Percentiles rank a stretch among this genome's conserved stretches.
Evolutionary conservation across 2,888 invertebrate genomes (phyloP).

Genomic region (Nematopogon swammerdamellus): DNA sequence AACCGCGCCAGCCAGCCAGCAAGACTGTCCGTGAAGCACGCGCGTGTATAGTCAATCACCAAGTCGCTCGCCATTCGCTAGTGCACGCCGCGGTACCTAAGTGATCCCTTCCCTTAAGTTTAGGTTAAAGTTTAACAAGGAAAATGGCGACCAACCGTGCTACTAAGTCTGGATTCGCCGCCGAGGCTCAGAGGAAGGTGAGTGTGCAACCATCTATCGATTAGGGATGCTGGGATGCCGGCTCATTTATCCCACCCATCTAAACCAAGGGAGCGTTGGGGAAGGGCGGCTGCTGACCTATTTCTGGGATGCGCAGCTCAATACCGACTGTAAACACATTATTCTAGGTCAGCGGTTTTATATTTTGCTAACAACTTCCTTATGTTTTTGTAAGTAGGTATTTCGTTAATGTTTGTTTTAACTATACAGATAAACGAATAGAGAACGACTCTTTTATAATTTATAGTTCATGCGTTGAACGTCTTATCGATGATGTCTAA

Average conservation of each 20-base stretch:
- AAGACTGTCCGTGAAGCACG: too few relatives aligned
- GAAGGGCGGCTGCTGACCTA: not conserved
- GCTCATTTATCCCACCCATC: not conserved
- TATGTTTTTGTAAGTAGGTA: too few relatives aligned
- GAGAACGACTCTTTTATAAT: too few relatives aligned
- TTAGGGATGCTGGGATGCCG: slow-evolving; percentile 2
- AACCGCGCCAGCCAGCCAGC: not conserved
- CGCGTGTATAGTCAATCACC: not conserved
- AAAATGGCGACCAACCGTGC: slow-evolving; percentile 80
- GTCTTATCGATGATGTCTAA: too few relatives aligned
- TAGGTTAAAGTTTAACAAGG: too few relatives aligned
- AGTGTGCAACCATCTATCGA: slow-evolving; percentile 21
- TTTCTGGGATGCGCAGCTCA: not conserved
- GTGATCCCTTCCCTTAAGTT: not conserved
- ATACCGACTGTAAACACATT: not conserved
- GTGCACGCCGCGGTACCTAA: not conserved
- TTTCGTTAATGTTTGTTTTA: too few relatives aligned
- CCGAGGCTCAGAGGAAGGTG: slow-evolving; percentile 94
- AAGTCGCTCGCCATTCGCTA: not conserved
- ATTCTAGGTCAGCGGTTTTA: too few relatives aligned
- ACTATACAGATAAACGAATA: too few relatives aligned
- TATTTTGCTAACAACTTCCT: too few relatives aligned
- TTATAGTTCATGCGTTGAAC: too few relatives aligned
- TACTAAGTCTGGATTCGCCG: slow-evolving; percentile 91
- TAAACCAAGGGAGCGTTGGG: not conserved